Evolutionary conservation across 2,797 vertebrate species (phyloP), one percentile per base, ranked within the genome.

Genomic region (Labroides dimidiatus): DNA sequence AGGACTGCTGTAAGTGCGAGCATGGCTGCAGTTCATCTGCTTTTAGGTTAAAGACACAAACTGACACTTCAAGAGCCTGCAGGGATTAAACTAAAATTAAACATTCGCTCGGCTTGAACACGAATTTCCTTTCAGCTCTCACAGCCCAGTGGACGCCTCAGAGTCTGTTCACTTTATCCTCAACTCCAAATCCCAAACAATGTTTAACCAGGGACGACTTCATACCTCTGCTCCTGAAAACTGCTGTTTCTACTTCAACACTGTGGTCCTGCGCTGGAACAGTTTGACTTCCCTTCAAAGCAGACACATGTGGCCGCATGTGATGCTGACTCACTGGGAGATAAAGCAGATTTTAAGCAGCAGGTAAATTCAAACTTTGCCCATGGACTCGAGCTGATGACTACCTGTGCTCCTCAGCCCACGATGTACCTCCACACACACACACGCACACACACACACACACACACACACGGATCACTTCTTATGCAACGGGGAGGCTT

Each of bases 401-500:
- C 15, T 48, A 59, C 41, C 64, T 74, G 75, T 53, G 69, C 72
- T 74, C 41, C 30, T 71, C 77, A 11, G 45, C 60, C 63, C 66
- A 30, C 51, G 49, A 36, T 58, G 21, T 15, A 58, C 67, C 64
- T 71, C 39, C 67, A 84, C 47, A 50, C 62, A 59, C 41, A 42
- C 13, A 41, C 39, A 41, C 36, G 10, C 36, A 37, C 36, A 37
- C 36, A 37, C 37, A 14, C 37, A 13, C 37, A 39, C 65, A 83
- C 44, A 50, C 62, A 59, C 15, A 42, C 41, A 49, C 48, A 49
- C 39, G 41, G 64, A 62, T 63, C 52, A 56, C 48, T 55, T 70
- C 70, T 77, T 75, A 80, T 62, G 72, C 72, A 85, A 81, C 37
- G 4, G 17, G 10, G 21, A 63, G 37, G 67, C 53, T 81, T 81